Percentiles rank a stretch among this genome's conserved stretches.
These are phyloP conservation scores for Caradrina kadenii DNA, from an alignment of 2,888 invertebrate genomes.

Conservation along the genomic window DNA sequence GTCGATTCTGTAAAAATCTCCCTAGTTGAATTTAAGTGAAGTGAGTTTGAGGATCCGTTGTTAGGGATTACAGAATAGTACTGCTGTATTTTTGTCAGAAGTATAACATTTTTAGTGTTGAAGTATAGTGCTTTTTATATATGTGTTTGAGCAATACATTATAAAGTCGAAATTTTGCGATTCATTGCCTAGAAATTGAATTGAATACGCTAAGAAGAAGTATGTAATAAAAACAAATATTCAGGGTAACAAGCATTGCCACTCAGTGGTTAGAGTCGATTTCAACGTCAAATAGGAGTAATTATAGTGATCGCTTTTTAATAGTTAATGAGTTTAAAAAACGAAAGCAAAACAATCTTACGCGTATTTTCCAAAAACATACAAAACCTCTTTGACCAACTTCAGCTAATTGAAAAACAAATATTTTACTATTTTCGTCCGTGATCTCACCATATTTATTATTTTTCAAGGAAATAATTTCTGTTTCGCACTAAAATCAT, in stretches of 20 bases:
- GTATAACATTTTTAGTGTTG: no score
- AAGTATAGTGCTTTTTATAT: no score
- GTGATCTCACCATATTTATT: constrained; percentile 20
- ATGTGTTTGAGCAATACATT: no score
- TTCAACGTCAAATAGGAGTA: constrained; percentile 12
- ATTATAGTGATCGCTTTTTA: constrained; percentile 32
- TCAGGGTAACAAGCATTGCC: neutral
- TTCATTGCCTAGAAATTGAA: no score
- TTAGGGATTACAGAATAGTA: no score
- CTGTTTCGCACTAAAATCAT: constrained; percentile 27
- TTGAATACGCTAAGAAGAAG: neutral
- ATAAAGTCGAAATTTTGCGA: no score
- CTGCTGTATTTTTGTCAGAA: no score
- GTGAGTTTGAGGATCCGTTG: no score
- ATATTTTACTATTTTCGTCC: constrained; percentile 20
- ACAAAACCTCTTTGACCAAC: neutral
- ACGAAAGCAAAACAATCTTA: neutral
- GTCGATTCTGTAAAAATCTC: neutral
- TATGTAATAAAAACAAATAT: neutral
- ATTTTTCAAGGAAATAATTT: constrained; percentile 11
- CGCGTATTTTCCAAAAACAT: neutral
- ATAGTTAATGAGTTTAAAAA: neutral
- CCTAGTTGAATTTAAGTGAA: no score
- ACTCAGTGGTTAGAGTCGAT: neutral
- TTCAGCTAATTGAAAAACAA: constrained; percentile 27